Conservation (phyloP, 2,113 vertebrate genomes). For the Phasianus colchicus region DNA sequence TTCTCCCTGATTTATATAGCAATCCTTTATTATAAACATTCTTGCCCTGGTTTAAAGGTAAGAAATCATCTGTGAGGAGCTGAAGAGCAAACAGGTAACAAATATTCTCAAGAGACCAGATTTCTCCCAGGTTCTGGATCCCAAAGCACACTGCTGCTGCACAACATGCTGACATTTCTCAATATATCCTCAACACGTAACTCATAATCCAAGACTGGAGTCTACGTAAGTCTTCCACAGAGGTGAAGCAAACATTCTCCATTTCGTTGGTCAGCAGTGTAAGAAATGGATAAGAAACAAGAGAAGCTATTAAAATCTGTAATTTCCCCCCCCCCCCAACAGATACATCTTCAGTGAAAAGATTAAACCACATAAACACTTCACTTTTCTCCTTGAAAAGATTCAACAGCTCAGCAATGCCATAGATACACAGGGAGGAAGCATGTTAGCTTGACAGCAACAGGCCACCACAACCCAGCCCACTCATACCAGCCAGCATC, state of each 20-base stretch:
- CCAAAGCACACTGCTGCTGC: background rate
- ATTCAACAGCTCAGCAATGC: constrained; percentile 17
- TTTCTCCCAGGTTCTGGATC: background rate
- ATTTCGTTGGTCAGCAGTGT: background rate
- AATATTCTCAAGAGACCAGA: background rate
- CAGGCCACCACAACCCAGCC: background rate
- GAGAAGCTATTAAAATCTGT: constrained; percentile 60
- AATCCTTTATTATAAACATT: background rate
- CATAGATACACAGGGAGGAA: background rate
- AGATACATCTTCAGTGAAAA: constrained; percentile 56
- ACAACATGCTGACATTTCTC: background rate
- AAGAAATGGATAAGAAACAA: constrained; percentile 41
- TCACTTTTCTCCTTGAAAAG: constrained; percentile 36
- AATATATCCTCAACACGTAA: background rate
- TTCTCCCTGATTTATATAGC: background rate
- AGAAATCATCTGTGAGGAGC: background rate
- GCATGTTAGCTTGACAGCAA: background rate
- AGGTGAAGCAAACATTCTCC: background rate
- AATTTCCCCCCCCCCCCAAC: background rate
- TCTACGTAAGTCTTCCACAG: background rate
- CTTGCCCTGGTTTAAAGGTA: background rate
- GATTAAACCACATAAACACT: constrained; percentile 51
- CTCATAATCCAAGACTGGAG: background rate
- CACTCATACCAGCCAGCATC: background rate
- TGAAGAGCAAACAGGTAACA: background rate